phyloP scores from a whole-genome alignment of 2,888 invertebrate species.

The Caenorhabditis imperialis region DNA sequence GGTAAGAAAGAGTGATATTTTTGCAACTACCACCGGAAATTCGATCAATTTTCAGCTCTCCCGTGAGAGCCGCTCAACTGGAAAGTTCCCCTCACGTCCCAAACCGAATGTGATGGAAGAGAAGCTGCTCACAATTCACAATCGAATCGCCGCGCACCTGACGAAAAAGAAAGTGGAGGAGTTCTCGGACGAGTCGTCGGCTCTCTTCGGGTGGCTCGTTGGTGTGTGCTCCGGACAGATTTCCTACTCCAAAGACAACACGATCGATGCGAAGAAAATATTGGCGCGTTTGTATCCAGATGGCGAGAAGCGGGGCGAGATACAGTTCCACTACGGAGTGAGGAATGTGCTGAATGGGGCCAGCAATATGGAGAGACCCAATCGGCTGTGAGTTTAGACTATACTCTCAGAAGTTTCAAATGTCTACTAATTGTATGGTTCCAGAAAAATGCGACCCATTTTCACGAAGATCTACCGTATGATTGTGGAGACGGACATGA shows the following conservation, averaged over 20 bases:
- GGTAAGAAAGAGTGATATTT: neutral
- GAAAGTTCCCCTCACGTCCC: slow-evolving; percentile 20
- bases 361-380: too few relatives aligned
- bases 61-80: slow-evolving; percentile 14
- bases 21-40: too few relatives aligned
- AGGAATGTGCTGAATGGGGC: slow-evolving; percentile 7
- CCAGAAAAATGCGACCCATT: slow-evolving; percentile 5
- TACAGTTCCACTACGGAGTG: slow-evolving; percentile 5
- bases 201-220: slow-evolving; percentile 16
- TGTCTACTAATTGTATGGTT: neutral
- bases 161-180: slow-evolving; percentile 9
- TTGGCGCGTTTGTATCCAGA: slow-evolving; percentile 22
- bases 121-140: slow-evolving; percentile 13
- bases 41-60: neutral
- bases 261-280: slow-evolving; percentile 7
- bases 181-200: slow-evolving; percentile 14
- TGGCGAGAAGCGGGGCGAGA: slow-evolving; percentile 1
- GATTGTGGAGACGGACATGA: slow-evolving; percentile 6
- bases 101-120: slow-evolving; percentile 1
- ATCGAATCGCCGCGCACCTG: slow-evolving; percentile 11
- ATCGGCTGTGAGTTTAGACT: neutral
- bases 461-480: slow-evolving; percentile 9
- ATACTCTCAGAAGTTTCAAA: neutral
- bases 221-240: slow-evolving; percentile 23
- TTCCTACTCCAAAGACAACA: slow-evolving; percentile 4